Conservation (phyloP, 2,888 invertebrate genomes). For the Neoscelio sp. region DNA sequence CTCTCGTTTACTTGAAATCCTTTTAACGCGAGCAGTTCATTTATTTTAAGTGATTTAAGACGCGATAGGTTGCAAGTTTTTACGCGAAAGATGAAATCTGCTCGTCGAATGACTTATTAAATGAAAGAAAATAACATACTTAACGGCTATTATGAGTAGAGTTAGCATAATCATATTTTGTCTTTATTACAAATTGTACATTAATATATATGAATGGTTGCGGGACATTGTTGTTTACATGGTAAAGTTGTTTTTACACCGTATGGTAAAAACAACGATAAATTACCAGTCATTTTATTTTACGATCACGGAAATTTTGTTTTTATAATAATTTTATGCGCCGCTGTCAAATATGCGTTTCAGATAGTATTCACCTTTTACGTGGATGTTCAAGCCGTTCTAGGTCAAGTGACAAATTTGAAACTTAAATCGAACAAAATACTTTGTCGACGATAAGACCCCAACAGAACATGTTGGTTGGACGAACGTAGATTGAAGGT, state of each 20-base stretch:
- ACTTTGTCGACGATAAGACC: constrained; percentile 21
- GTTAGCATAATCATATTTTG: constrained; percentile 30
- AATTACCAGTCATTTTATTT: background rate
- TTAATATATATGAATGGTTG: background rate
- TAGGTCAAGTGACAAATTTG: constrained; percentile 51
- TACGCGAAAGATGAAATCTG: constrained; percentile 30
- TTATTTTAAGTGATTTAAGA: constrained; percentile 50
- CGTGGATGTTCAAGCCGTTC: constrained; percentile 15
- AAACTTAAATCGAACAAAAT: constrained; percentile 43
- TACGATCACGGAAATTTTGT: background rate
- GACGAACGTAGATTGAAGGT: too few relatives aligned
- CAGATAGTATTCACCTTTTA: constrained; percentile 21
- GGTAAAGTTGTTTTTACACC: too few relatives aligned
- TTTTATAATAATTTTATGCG: background rate
- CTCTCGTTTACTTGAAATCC: constrained; percentile 41
- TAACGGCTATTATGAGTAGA: constrained; percentile 12
- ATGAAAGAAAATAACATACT: constrained; percentile 47
- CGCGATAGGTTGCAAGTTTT: constrained; percentile 36
- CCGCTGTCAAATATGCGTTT: background rate
- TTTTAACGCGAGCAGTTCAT: constrained; percentile 37
- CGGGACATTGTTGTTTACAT: too few relatives aligned
- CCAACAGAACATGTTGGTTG: too few relatives aligned
- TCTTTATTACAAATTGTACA: background rate
- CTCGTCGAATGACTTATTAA: constrained; percentile 41
- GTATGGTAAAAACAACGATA: too few relatives aligned